A percentile compares a stretch with the other conserved stretches of the same genome.
These are phyloP conservation scores for Mythimna lalbum DNA, from an alignment of 2,888 invertebrate genomes.

Conservation along the genomic window DNA sequence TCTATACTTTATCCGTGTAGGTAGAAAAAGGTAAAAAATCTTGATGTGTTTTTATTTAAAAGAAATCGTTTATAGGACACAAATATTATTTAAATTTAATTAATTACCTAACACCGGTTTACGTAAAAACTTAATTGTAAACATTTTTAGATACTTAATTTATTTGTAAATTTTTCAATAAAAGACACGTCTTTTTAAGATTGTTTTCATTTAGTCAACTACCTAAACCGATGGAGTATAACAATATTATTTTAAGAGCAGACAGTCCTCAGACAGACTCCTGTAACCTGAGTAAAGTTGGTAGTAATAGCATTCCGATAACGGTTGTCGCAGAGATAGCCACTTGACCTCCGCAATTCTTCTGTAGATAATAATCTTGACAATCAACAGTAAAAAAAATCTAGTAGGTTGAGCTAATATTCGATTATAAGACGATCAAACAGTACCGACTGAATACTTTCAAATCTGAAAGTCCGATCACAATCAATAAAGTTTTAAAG, in stretches of 20 bases:
- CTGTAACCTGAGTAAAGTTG: neutral
- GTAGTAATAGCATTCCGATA: neutral
- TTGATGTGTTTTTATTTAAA: too few species aligned
- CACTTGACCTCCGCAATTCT: slow-evolving; percentile 45
- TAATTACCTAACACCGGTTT: too few species aligned
- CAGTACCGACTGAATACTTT: slow-evolving; percentile 49
- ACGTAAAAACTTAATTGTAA: too few species aligned
- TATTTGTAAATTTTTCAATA: too few species aligned
- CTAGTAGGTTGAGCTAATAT: slow-evolving; percentile 41
- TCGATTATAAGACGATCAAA: slow-evolving; percentile 45
- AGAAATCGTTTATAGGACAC: too few species aligned
- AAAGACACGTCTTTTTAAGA: too few species aligned
- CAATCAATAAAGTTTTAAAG: slow-evolving; percentile 52
- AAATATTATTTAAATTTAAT: too few species aligned
- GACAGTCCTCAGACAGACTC: neutral
- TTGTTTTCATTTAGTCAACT: too few species aligned
- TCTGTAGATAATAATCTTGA: slow-evolving; percentile 34
- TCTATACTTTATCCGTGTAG: too few species aligned
- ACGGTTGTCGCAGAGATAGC: slow-evolving; percentile 26
- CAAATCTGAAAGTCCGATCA: slow-evolving; percentile 51
- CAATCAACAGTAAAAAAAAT: slow-evolving; percentile 40
- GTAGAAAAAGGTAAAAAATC: too few species aligned
- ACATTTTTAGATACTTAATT: too few species aligned
- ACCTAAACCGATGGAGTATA: too few species aligned
- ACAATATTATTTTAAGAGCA: neutral